phyloP scores from a whole-genome alignment of 2,113 vertebrate genomes.

The Stegastes partitus region DNA sequence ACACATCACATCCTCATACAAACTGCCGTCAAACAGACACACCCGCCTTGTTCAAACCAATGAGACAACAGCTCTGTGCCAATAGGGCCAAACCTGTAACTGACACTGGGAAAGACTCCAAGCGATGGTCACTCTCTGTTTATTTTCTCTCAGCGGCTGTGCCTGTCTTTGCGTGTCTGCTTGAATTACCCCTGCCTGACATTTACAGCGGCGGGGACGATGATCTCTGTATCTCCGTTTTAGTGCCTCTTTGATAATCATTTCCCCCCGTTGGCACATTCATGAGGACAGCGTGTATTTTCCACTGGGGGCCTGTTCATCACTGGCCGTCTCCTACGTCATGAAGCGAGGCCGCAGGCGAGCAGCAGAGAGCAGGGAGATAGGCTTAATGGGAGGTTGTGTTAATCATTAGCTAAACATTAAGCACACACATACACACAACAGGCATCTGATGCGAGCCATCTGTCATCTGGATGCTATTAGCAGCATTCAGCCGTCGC shows the following conservation, averaged over 20 bases:
- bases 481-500: conserved; percentile 45
- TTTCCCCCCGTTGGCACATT: conserved; percentile 64
- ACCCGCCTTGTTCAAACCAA: conserved; percentile 3
- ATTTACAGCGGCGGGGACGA: conserved; percentile 41
- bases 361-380: conserved; percentile 48
- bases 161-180: background rate
- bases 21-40: background rate
- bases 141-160: background rate
- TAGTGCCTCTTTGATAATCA: conserved; percentile 48
- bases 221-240: conserved; percentile 34
- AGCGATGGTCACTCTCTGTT: background rate
- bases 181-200: conserved; percentile 18
- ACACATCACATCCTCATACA: conserved; percentile 7
- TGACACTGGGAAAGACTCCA: conserved; percentile 5
- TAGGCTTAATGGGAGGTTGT: conserved; percentile 70
- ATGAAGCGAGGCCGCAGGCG: conserved; percentile 52
- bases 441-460: conserved; percentile 69
- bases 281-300: conserved; percentile 58
- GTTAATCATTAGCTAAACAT: conserved; percentile 81
- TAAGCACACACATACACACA: conserved; percentile 56
- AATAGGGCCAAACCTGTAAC: conserved; percentile 19
- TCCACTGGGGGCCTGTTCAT: conserved; percentile 69
- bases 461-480: conserved; percentile 69
- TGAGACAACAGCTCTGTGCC: background rate
- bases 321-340: conserved; percentile 66